A percentile compares a stretch with the other conserved stretches of the same genome.
phyloP scores from a whole-genome alignment of 2,113 vertebrate genomes.

The Cricetomys ansorgei region DNA sequence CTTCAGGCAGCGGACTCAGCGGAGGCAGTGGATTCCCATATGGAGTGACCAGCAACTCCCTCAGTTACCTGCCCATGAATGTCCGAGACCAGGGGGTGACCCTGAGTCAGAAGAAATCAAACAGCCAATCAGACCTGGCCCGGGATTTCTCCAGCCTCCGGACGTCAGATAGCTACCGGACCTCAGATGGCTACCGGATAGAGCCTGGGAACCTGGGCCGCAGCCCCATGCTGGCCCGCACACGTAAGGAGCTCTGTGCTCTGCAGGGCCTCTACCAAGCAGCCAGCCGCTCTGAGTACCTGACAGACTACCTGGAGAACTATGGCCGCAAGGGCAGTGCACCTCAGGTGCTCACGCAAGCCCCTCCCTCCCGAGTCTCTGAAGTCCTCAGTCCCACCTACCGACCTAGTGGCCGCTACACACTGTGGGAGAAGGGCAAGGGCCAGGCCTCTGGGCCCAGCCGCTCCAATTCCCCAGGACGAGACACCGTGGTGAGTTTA shows the following conservation, averaged over 20 bases:
- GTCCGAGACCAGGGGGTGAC: conserved; percentile 79
- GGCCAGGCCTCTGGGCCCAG: conserved; percentile 58
- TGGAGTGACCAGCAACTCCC: conserved; percentile 83
- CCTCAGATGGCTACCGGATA: conserved; percentile 83
- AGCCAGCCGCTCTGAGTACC: conserved; percentile 76
- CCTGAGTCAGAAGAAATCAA: conserved; percentile 91
- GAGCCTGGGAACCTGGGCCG: conserved; percentile 56
- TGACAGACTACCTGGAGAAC: conserved; percentile 83
- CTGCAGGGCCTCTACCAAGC: conserved; percentile 86
- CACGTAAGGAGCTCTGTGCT: conserved; percentile 76
- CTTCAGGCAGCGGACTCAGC: conserved; percentile 86
- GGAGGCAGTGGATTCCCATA: conserved; percentile 81
- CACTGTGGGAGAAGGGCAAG: conserved; percentile 85
- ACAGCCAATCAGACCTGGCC: conserved; percentile 95
- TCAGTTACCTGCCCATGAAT: conserved; percentile 83
- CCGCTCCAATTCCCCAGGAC: conserved; percentile 17
- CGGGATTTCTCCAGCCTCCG: conserved; percentile 91
- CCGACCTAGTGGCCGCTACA: conserved; percentile 83
- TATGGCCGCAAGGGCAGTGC: conserved; percentile 76
- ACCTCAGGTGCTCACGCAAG: conserved; percentile 54
- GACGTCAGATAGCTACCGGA: conserved; percentile 84
- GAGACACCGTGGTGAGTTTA: conserved; percentile 81
- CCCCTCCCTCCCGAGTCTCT: conserved; percentile 61
- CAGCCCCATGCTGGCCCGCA: conserved; percentile 66
- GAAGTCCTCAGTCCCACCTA: conserved; percentile 77